Evolutionary conservation across 2,888 invertebrate genomes (phyloP).

Genomic region (Rhagophthalmus giganteus): DNA sequence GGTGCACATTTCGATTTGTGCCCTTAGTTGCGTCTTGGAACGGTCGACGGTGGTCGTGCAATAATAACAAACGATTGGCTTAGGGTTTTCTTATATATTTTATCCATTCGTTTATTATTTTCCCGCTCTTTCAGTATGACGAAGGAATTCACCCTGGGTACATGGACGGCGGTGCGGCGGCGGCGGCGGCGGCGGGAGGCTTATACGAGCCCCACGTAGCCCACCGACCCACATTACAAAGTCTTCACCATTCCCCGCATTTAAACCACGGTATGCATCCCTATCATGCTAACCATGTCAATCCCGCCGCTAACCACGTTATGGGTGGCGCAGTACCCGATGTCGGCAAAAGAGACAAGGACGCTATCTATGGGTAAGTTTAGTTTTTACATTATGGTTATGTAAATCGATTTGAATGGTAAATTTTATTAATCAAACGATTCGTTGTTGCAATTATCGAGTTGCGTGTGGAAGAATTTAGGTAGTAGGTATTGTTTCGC

Average conservation of each 20-base stretch:
- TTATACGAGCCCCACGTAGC: slow-evolving; percentile 79
- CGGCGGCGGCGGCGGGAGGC: slow-evolving; percentile 59
- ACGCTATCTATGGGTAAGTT: slow-evolving; percentile 97
- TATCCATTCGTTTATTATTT: background rate
- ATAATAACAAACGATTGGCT: slow-evolving; percentile 11
- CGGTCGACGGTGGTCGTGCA: too few relatives aligned
- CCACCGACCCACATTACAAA: slow-evolving; percentile 65
- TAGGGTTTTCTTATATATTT: background rate
- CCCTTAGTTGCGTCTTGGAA: too few relatives aligned
- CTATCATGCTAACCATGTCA: slow-evolving; percentile 72
- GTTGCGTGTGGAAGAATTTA: too few relatives aligned
- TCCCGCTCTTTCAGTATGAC: slow-evolving; percentile 75
- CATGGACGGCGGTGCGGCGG: slow-evolving; percentile 72
- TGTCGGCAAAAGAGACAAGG: slow-evolving; percentile 96
- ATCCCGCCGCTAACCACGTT: slow-evolving; percentile 78
- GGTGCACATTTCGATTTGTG: too few relatives aligned
- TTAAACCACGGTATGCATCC: slow-evolving; percentile 81
- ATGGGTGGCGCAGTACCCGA: slow-evolving; percentile 80
- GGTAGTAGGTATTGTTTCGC: too few relatives aligned
- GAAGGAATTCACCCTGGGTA: slow-evolving; percentile 91
- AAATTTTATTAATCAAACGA: too few relatives aligned
- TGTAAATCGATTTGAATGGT: too few relatives aligned
- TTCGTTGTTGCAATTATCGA: too few relatives aligned
- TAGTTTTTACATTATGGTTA: too few relatives aligned
- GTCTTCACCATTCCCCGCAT: slow-evolving; percentile 79